Conservation (phyloP, 2,113 vertebrate species). For the Theristicus caerulescens region DNA sequence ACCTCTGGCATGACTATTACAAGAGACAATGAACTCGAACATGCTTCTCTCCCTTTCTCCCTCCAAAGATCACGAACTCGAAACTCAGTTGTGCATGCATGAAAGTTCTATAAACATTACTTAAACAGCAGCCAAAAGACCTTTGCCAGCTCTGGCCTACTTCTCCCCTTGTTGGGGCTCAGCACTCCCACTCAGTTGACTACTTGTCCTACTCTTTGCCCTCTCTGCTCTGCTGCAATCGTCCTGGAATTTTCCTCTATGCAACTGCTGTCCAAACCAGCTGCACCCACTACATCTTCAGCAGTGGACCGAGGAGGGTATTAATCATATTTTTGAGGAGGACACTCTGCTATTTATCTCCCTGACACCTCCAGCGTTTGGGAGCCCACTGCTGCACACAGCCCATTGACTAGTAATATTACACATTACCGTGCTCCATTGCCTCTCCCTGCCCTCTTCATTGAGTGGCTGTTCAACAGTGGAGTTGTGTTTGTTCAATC, state of each 20-base stretch:
- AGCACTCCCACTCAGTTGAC: slow-evolving; percentile 74
- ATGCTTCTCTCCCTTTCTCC: slow-evolving; percentile 41
- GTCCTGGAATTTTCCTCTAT: slow-evolving; percentile 87
- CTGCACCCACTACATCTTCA: slow-evolving; percentile 99
- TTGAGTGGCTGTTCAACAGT: slow-evolving; percentile 97
- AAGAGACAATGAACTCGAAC: slow-evolving; percentile 49
- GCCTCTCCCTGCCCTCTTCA: slow-evolving; percentile 98
- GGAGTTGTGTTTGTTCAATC: slow-evolving; percentile 91
- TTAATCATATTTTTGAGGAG: slow-evolving; percentile 99
- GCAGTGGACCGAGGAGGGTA: slow-evolving; percentile 97
- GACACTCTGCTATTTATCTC: slow-evolving; percentile 99
- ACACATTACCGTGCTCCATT: slow-evolving; percentile 99
- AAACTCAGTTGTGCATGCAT: slow-evolving; percentile 55
- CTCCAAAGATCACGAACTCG: slow-evolving; percentile 32
- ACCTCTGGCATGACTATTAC: slow-evolving; percentile 18
- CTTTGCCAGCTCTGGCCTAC: slow-evolving; percentile 44
- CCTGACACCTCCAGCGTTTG: slow-evolving; percentile 97
- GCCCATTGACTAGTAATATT: slow-evolving; percentile 99
- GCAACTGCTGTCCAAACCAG: slow-evolving; percentile 96
- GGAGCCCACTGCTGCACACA: slow-evolving; percentile 95
- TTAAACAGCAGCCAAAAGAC: slow-evolving; percentile 58
- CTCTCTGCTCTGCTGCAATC: slow-evolving; percentile 92
- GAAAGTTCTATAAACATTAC: slow-evolving; percentile 61
- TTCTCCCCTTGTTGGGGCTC: slow-evolving; percentile 39
- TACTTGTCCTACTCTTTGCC: slow-evolving; percentile 96